Base-by-base conservation (phyloP, 1,140 invertebrate species). In the Drosophila insularis region DNA sequence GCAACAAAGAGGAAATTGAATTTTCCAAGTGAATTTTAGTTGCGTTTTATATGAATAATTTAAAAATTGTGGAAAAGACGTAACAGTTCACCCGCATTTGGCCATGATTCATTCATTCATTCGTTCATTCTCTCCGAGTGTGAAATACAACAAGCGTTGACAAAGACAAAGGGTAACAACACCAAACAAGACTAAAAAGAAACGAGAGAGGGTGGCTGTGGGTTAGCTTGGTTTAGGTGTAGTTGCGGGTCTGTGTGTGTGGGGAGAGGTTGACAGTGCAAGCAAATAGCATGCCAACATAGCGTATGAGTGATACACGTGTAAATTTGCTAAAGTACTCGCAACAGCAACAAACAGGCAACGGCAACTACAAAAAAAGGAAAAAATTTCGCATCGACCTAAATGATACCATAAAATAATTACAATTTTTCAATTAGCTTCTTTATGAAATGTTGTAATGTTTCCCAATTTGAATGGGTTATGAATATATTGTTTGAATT, bases 301-400 rank as follows among this genome's bases (percentile, higher is more conserved):
- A 40, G 77, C 80, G 73, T 84, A 80, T 86, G 82, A 86, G 81
- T 86, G 82, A 86, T 87, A 79, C 78, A 87, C 72, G 82, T 87
- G 81, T 87, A 86, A 85, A 85, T 85, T 86, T 78, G 81, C 78
- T 86, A 64, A 87, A 87, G 82, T 79, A 74, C 78, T 75, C 55
- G 53, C 17, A 74, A 71, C 67, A 62, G 68, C 62, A 72, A 69
- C 71, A 40, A 55, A 74, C 27, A 27, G 69, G 23, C 63, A 74
- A 68, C 71, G 27, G 27, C 27, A 60, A 74, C 27, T 32, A 39
- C 11, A n/a, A 35, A 53, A 11, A 17, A 40, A 56, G 19, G 14
- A 31, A 7, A 10, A 27, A 53, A 56, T 7, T 35, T 6, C 6
- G 27, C n/a, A 56, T 65, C 17, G 71, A 69, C 74, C 63, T 19